A percentile compares a stretch with the other conserved stretches of the same genome.
Conservation (phyloP, 2,888 invertebrate species). For the Lasioglossum oenotherae region DNA sequence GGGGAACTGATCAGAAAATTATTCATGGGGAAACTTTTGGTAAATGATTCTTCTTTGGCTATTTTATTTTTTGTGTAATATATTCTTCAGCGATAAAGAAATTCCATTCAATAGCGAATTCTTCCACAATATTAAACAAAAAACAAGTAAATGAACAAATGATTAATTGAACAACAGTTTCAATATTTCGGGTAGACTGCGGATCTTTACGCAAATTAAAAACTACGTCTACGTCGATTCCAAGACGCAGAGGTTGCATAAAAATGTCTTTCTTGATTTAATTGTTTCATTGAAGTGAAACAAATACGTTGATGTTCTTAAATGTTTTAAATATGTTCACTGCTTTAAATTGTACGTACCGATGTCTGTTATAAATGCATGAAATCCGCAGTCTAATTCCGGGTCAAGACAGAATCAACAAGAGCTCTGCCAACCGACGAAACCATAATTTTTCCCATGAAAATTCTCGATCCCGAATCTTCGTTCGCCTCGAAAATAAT, state of each 20-base stretch:
- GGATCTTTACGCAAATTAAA: too few relatives aligned
- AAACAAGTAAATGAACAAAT: neutral
- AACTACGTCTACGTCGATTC: too few relatives aligned
- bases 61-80: neutral
- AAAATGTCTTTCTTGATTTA: too few relatives aligned
- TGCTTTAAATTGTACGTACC: too few relatives aligned
- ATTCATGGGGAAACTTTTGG: neutral
- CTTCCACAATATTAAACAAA: neutral
- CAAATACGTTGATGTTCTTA: too few relatives aligned
- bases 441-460: neutral
- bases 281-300: too few relatives aligned
- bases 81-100: neutral
- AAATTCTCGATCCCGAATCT: neutral
- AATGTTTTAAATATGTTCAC: too few relatives aligned
- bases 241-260: too few relatives aligned
- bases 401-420: neutral
- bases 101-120: neutral
- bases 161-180: neutral
- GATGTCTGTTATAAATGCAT: too few relatives aligned
- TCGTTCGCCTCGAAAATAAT: neutral
- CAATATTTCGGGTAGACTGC: neutral
- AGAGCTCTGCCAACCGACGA: neutral
- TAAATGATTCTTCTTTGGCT: neutral
- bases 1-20: neutral
- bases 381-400: neutral